Evolutionary conservation across 2,888 invertebrate species (phyloP).

Genomic region (Fabriciana adippe): DNA sequence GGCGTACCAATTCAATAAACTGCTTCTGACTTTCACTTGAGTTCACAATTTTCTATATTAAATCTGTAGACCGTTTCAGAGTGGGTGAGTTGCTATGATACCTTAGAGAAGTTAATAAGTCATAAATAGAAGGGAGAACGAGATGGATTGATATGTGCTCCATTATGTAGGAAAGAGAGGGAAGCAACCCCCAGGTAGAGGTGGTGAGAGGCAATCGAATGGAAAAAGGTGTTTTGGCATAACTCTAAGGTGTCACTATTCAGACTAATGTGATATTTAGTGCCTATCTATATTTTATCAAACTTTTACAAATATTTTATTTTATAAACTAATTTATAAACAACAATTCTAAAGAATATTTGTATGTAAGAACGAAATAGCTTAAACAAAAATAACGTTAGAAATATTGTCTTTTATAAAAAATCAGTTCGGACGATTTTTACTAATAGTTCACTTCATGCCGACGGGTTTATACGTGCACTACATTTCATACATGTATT

Average conservation of each 20-base stretch:
- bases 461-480: too few relatives aligned
- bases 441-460: too few relatives aligned
- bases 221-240: conserved; percentile 76
- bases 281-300: neutral
- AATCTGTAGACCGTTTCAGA: conserved; percentile 59
- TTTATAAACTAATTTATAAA: neutral
- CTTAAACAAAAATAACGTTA: too few relatives aligned
- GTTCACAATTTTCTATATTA: conserved; percentile 80
- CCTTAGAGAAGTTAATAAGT: conserved; percentile 81
- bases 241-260: conserved; percentile 43
- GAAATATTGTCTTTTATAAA: too few relatives aligned
- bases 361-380: too few relatives aligned
- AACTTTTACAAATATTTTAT: neutral
- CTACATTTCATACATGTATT: too few relatives aligned
- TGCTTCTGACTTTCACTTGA: conserved; percentile 67
- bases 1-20: conserved; percentile 71
- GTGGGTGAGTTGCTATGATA: conserved; percentile 79
- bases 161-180: conserved; percentile 52
- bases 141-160: conserved; percentile 49
- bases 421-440: too few relatives aligned
- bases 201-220: conserved; percentile 75
- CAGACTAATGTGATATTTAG: conserved; percentile 25
- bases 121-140: conserved; percentile 72
- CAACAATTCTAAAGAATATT: neutral
- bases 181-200: conserved; percentile 64